phyloP scores from a whole-genome alignment of 1,140 invertebrate species.

The Ganaspis sp. region DNA sequence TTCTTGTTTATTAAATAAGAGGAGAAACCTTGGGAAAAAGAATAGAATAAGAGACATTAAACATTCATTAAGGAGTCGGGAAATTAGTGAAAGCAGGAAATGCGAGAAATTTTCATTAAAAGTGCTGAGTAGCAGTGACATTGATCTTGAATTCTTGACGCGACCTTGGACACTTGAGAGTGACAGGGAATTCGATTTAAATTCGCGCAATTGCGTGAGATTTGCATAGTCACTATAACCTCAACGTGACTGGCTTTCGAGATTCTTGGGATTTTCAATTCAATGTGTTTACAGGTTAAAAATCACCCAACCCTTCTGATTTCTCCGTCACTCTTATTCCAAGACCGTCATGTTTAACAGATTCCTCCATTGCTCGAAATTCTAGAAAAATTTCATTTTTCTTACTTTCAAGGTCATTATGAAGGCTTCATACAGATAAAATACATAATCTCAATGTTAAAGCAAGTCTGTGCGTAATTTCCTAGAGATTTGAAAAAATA shows the following conservation, averaged over 20 bases:
- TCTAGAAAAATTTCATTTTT: slow-evolving; percentile 49
- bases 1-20: neutral
- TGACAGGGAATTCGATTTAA: slow-evolving; percentile 33
- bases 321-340: slow-evolving; percentile 40
- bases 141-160: slow-evolving; percentile 54
- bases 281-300: slow-evolving; percentile 36
- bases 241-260: slow-evolving; percentile 44
- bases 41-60: neutral
- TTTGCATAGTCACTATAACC: slow-evolving; percentile 44
- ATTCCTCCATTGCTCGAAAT: slow-evolving; percentile 55
- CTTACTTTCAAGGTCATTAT: slow-evolving; percentile 40
- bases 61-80: neutral
- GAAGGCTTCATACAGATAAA: slow-evolving; percentile 39
- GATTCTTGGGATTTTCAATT: slow-evolving; percentile 19
- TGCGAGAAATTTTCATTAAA: slow-evolving; percentile 66
- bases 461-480: neutral
- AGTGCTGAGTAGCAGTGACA: slow-evolving; percentile 34
- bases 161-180: slow-evolving; percentile 37
- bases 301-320: slow-evolving; percentile 25
- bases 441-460: slow-evolving; percentile 14
- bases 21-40: neutral
- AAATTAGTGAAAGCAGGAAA: slow-evolving; percentile 41
- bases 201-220: slow-evolving; percentile 38
- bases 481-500: neutral
- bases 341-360: slow-evolving; percentile 36